Base-by-base conservation (phyloP, 2,113 vertebrate species). In the Dolichotis patagonum region DNA sequence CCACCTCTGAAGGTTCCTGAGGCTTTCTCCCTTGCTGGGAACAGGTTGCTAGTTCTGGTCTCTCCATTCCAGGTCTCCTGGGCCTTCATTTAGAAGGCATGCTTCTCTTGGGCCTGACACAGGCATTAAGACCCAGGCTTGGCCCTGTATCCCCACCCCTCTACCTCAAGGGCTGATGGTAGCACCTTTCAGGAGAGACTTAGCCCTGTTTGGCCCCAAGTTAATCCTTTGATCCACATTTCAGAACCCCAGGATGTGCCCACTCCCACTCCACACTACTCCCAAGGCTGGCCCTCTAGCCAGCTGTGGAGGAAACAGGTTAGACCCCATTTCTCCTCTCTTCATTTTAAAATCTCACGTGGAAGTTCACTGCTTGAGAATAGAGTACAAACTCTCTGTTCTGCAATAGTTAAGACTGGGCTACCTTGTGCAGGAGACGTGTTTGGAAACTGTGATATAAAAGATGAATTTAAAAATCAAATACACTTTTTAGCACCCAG, bases 191-290 rank as follows among this genome's bases (percentile, higher is more conserved):
- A 35, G 16, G 56, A 32, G 10, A 41, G 17, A 35, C 14, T 38
- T 58, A 69, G n/a, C 24, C 41, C 49, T 38, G 7, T 49, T 63
- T 73, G 69, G 62, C 49, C 54, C 73, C 62, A 54, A 54, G 16
- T 43, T 38, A 69, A n/a, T 73, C 56, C 60, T 87, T 69, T 86
- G 65, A 78, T 92, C 12, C 85, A 90, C 10, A 71, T 75, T 90
- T 83, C 46, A 49, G 80, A 93, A 93, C 78, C 52, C 16, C 12
- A 28, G 38, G 22, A 35, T 54, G 43, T 49, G 35, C 49, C 73
- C 4, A 4, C 8, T 16, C 2, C 0, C 5, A 19, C 14, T 0
- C 28, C 1, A 56, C 12, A 58, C 3, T 75, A 9, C 32, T 43
- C 28, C 22, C 3, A 28, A 46, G 73, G 62, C 32, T 35, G 24